phyloP scores from a whole-genome alignment of 1,140 invertebrate genomes.

The Lepidurus packardi region DNA sequence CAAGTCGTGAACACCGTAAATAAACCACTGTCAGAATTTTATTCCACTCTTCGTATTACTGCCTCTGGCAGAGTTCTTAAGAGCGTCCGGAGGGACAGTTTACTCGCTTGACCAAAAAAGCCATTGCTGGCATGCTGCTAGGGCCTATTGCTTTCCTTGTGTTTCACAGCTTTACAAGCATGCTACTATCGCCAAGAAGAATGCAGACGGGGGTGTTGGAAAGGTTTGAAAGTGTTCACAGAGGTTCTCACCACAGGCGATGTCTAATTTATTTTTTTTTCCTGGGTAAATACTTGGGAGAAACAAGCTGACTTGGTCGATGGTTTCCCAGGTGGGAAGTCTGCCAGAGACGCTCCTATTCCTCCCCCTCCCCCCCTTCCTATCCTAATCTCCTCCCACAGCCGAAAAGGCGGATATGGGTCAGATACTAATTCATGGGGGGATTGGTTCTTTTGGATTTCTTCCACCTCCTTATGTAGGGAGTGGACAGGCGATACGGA shows the following conservation, averaged over 20 bases:
- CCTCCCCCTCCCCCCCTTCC: not conserved
- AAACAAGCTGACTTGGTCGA: constrained; percentile 8
- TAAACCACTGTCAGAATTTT: not conserved
- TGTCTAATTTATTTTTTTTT: not conserved
- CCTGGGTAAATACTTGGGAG: not conserved
- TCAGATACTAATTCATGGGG: constrained; percentile 5
- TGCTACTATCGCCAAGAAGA: not conserved
- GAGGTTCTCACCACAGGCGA: not conserved
- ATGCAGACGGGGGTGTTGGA: not conserved
- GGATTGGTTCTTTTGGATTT: not conserved
- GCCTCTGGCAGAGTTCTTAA: not conserved
- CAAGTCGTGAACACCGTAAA: too few species aligned
- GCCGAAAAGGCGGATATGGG: not conserved
- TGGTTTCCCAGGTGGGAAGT: constrained; percentile 3
- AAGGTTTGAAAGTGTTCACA: not conserved
- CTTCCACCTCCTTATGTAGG: constrained; percentile 13
- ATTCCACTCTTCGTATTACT: not conserved
- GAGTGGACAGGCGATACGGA: constrained; percentile 8
- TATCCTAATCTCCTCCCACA: not conserved
- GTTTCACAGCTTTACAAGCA: not conserved
- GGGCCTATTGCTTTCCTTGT: not conserved
- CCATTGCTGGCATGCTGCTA: not conserved
- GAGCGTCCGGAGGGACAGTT: not conserved
- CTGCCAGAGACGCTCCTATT: not conserved
- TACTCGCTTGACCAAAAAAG: not conserved